Percentiles rank a stretch among this genome's conserved stretches.
Evolutionary conservation across 2,888 invertebrate genomes (phyloP).

Genomic region (Prosapia bicincta): DNA sequence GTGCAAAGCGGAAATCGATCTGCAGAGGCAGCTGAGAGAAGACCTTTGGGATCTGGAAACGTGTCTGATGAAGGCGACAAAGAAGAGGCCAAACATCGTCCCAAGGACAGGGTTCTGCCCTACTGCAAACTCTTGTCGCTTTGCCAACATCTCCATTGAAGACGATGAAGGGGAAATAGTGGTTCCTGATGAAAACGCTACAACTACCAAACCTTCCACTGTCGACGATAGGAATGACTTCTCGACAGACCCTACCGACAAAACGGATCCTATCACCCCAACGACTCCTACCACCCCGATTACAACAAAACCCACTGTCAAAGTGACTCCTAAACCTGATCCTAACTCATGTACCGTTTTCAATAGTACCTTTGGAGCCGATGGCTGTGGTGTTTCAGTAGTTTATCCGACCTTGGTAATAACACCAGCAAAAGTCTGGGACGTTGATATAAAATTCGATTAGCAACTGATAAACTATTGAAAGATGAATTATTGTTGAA

Average conservation of each 20-base stretch:
- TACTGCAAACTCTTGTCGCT: not conserved
- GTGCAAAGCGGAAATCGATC: not conserved
- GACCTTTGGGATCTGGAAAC: not conserved
- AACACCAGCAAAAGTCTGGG: not conserved
- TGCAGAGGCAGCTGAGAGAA: not conserved
- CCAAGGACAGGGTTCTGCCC: not conserved
- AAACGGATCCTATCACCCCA: not conserved
- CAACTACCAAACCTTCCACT: not conserved
- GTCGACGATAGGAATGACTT: not conserved
- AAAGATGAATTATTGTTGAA: too few relatives aligned
- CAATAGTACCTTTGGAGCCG: not conserved
- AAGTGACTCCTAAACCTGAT: not conserved
- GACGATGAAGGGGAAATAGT: not conserved
- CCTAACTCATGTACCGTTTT: not conserved
- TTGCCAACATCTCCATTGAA: not conserved
- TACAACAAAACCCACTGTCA: not conserved
- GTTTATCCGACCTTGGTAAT: not conserved
- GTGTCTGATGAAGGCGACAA: not conserved
- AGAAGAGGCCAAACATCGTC: not conserved
- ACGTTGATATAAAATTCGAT: not conserved
- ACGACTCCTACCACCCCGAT: not conserved
- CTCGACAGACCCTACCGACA: not conserved
- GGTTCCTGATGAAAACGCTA: not conserved
- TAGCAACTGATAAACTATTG: too few relatives aligned
- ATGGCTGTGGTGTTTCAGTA: not conserved